These are phyloP conservation scores for Copidosoma aretas DNA, from an alignment of 2,888 invertebrate species.

Conservation along the genomic window DNA sequence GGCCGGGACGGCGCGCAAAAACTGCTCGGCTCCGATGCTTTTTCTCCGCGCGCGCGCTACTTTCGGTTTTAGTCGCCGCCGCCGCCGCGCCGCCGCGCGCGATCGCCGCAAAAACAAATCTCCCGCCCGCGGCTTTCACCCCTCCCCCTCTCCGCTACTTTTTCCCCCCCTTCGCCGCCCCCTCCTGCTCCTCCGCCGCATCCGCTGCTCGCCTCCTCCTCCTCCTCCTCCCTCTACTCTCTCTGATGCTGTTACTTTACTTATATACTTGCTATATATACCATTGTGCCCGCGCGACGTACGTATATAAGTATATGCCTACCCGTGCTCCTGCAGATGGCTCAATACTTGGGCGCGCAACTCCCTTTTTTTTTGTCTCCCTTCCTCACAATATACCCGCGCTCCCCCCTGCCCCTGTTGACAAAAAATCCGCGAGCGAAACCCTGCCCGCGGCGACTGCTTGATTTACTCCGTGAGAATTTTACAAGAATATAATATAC, in stretches of 20 bases:
- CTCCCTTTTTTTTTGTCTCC: no score
- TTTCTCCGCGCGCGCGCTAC: conserved; percentile 36
- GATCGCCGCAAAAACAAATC: conserved; percentile 38
- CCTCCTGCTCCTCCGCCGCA: not conserved
- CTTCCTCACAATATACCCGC: no score
- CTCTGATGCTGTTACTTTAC: no score
- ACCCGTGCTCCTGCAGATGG: no score
- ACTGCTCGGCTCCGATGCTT: conserved; percentile 16
- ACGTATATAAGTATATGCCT: no score
- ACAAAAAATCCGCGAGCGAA: no score
- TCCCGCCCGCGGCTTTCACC: conserved; percentile 36
- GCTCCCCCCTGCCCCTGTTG: not conserved
- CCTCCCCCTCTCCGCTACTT: conserved; percentile 12
- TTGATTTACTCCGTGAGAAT: no score
- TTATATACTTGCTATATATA: no score
- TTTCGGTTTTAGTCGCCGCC: conserved; percentile 27
- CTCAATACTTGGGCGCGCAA: no score
- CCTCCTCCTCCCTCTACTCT: not conserved
- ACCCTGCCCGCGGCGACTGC: no score
- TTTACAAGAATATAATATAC: no score
- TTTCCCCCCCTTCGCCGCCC: conserved; percentile 15
- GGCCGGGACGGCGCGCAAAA: conserved; percentile 26
- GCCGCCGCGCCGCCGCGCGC: conserved; percentile 20
- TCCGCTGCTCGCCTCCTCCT: not conserved
- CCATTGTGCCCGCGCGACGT: no score